A percentile compares a stretch with the other conserved stretches of the same genome.
Evolutionary conservation across 2,113 vertebrate species (phyloP).

Genomic region (Collichthys lucidus): DNA sequence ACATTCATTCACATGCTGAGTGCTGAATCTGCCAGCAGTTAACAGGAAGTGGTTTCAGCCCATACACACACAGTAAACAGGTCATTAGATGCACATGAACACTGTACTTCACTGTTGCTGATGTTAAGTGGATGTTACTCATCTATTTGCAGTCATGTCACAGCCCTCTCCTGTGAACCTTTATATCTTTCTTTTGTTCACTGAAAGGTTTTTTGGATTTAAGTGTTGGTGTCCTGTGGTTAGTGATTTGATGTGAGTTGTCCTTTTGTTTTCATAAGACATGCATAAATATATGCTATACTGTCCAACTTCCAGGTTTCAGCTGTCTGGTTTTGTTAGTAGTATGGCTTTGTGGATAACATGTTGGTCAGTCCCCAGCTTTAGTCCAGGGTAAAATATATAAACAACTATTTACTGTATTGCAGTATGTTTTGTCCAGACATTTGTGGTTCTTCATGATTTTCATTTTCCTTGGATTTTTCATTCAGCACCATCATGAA

Average conservation of each 20-base stretch:
- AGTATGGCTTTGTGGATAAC: too few relatives aligned
- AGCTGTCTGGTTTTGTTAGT: too few relatives aligned
- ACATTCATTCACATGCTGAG: not conserved
- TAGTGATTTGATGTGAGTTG: too few relatives aligned
- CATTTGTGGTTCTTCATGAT: too few relatives aligned
- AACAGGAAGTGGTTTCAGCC: slow-evolving; percentile 20
- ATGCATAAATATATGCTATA: too few relatives aligned
- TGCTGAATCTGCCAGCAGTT: not conserved
- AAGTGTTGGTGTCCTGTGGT: too few relatives aligned
- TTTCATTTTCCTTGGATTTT: too few relatives aligned
- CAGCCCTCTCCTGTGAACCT: not conserved
- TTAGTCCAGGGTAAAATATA: too few relatives aligned
- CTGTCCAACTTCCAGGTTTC: not conserved
- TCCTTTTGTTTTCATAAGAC: too few relatives aligned
- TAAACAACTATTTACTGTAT: too few relatives aligned
- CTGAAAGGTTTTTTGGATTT: not conserved
- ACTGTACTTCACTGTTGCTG: not conserved
- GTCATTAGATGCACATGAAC: not conserved
- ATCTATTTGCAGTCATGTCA: not conserved
- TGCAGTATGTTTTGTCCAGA: too few relatives aligned
- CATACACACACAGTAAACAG: not conserved
- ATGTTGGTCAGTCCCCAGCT: too few relatives aligned
- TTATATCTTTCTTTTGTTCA: not conserved
- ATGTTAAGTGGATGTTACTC: not conserved
- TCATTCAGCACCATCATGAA: not conserved